These are phyloP conservation scores for Carollia perspicillata DNA, from an alignment of 2,113 vertebrate species.

Conservation along the genomic window DNA sequence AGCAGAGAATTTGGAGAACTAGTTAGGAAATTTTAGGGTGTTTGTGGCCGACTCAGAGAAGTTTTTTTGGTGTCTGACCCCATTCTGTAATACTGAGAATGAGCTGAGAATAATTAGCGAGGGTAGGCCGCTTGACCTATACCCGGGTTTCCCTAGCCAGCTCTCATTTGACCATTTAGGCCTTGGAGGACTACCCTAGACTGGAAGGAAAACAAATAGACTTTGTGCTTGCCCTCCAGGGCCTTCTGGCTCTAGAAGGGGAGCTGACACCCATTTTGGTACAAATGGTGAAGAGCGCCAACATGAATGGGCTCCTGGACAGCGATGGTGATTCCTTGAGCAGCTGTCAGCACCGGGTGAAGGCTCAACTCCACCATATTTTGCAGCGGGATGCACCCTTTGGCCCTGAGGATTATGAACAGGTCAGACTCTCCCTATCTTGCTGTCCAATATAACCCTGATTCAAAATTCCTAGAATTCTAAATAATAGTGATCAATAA, in stretches of 20 bases:
- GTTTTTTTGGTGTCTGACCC: not conserved
- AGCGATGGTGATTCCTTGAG: conserved; percentile 96
- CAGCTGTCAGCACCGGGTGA: conserved; percentile 96
- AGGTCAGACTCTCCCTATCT: conserved; percentile 81
- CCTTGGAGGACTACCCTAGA: not conserved
- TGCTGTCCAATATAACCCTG: not conserved
- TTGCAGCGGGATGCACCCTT: conserved; percentile 94
- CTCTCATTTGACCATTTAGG: not conserved
- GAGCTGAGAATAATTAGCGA: not conserved
- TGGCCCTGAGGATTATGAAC: conserved; percentile 89
- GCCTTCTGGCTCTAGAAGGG: conserved; percentile 94
- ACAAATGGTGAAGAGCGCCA: conserved; percentile 99
- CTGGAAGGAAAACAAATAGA: not conserved
- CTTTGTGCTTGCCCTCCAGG: conserved; percentile 80
- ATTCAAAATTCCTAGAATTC: not conserved
- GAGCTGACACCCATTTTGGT: conserved; percentile 98
- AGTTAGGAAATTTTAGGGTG: not conserved
- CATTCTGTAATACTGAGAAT: not conserved
- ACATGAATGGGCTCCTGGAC: conserved; percentile 98
- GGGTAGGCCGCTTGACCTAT: not conserved
- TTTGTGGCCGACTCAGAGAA: not conserved
- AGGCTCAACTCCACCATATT: conserved; percentile 94
- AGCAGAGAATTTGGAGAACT: not conserved
- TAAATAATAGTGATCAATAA: not conserved
- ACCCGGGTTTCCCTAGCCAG: not conserved